Percentiles rank a stretch among this genome's conserved stretches.
Evolutionary conservation across 2,113 vertebrate species (phyloP).

Genomic region (Forbesichthys agassizii): DNA sequence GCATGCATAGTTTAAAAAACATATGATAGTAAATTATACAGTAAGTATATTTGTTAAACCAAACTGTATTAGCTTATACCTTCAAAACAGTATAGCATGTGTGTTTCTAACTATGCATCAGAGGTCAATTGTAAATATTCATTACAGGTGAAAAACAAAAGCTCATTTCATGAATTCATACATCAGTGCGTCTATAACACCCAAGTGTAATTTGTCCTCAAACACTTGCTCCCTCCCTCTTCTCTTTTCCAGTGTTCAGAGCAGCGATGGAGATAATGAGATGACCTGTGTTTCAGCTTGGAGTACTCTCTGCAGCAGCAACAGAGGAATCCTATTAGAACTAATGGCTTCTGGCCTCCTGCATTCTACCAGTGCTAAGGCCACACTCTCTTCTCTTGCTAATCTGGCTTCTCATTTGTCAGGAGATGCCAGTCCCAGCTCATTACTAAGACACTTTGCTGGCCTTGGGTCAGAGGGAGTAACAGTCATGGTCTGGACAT

Average conservation of each 20-base stretch:
- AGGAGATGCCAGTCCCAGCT: neutral
- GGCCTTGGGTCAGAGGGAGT: neutral
- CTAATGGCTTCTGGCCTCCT: constrained; percentile 34
- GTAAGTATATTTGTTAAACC: no score
- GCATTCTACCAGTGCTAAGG: constrained; percentile 11
- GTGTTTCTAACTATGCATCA: neutral
- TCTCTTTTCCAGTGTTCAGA: neutral
- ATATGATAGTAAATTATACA: no score
- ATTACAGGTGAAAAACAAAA: constrained; percentile 35
- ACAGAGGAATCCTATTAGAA: neutral
- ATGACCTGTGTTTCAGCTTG: constrained; percentile 18
- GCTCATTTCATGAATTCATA: constrained; percentile 46
- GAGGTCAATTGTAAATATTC: constrained; percentile 27
- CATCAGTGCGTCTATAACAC: constrained; percentile 39
- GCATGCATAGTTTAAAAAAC: no score
- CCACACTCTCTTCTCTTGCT: constrained; percentile 2
- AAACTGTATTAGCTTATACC: no score
- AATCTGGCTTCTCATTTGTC: constrained; percentile 19
- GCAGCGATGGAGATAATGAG: constrained; percentile 19
- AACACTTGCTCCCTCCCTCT: neutral
- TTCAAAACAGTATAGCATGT: no score
- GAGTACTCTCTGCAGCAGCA: constrained; percentile 21
- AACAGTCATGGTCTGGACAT: neutral
- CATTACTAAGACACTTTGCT: neutral
- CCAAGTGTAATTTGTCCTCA: constrained; percentile 7